Conservation (phyloP, 2,888 invertebrate species). For the Scotopteryx bipunctaria region DNA sequence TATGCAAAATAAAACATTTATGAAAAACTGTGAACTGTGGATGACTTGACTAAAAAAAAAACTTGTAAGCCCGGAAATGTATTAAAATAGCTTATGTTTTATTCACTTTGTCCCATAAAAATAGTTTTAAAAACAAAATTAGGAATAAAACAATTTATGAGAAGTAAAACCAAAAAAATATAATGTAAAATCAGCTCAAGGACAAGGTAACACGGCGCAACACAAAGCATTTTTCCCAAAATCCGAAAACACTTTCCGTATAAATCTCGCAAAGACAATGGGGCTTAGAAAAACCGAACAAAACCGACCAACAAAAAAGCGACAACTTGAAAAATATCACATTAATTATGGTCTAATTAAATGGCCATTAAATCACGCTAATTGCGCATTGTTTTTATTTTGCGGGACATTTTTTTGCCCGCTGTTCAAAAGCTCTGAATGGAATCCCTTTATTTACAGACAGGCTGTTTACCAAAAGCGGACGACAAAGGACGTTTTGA, state of each 20-base stretch:
- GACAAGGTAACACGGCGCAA: not conserved
- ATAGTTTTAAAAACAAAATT: too few relatives aligned
- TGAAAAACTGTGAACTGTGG: too few relatives aligned
- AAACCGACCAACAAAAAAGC: conserved; percentile 41
- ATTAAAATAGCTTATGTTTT: too few relatives aligned
- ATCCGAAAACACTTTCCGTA: conserved; percentile 27
- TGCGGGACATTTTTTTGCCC: conserved; percentile 57
- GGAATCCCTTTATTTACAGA: conserved; percentile 81
- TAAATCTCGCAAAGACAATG: conserved; percentile 37
- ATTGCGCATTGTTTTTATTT: conserved; percentile 81
- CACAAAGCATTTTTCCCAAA: conserved; percentile 10
- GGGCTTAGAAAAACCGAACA: conserved; percentile 38
- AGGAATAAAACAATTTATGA: too few relatives aligned
- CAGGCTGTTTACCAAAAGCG: conserved; percentile 77
- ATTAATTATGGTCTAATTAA: conserved; percentile 79
- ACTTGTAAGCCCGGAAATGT: too few relatives aligned
- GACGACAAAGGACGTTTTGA: conserved; percentile 74
- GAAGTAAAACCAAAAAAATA: too few relatives aligned
- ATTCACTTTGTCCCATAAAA: too few relatives aligned
- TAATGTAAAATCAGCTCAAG: too few relatives aligned
- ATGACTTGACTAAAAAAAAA: too few relatives aligned
- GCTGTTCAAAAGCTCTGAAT: conserved; percentile 52
- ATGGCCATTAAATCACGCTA: conserved; percentile 80
- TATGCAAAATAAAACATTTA: not conserved
- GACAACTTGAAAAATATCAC: conserved; percentile 64